Base-by-base conservation (phyloP, 1,140 invertebrate genomes). In the Lepidurus arcticus region DNA sequence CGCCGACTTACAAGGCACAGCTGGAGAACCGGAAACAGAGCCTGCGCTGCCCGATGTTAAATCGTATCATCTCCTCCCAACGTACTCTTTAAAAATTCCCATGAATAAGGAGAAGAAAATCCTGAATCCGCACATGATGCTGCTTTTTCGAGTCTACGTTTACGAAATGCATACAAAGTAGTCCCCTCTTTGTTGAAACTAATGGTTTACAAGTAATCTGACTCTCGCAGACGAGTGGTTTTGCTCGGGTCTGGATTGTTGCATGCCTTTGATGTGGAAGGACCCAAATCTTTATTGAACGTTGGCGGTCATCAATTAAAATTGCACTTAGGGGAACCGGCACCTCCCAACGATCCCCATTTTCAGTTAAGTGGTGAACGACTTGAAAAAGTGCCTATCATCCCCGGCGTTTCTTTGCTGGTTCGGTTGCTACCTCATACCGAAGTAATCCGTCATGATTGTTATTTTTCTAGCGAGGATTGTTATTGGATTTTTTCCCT, bases 31-130 rank as follows among this genome's bases (percentile, higher is more conserved):
- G 53, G 53, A 65, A 65, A 65, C 53, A 3, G 53, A 65, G 53
- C 53, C 53, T 9, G 53, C 53, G 7, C n/a, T 65, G 16, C 53
- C 53, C 16, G 53, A 65, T 16, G n/a, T 65, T 13, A 65, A 65
- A 16, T 65, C 53, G 9, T 65, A 65, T 16, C 53, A 65, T 21
- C 53, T 65, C 16, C 53, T 65, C 6, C 53, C 53, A 21, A n/a
- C 53, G 53, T 65, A 65, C 53, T 65, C 53, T 10, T 65, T 65
- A 21, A 65, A 65, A 65, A 13, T 65, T 21, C 53, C 53, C 53
- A 65, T 65, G 53, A 65, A 65, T 65, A n/a, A n/a, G 53, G 53
- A 65, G 53, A 65, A 65, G n/a, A 65, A 65, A 65, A 65, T 65
- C 53, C 53, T 65, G 53, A 65, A 65, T 65, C 53, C 53, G 7